A percentile compares a stretch with the other conserved stretches of the same genome.
Evolutionary conservation across 1,140 invertebrate genomes (phyloP).

Genomic region (Rhagoletis pomonella): DNA sequence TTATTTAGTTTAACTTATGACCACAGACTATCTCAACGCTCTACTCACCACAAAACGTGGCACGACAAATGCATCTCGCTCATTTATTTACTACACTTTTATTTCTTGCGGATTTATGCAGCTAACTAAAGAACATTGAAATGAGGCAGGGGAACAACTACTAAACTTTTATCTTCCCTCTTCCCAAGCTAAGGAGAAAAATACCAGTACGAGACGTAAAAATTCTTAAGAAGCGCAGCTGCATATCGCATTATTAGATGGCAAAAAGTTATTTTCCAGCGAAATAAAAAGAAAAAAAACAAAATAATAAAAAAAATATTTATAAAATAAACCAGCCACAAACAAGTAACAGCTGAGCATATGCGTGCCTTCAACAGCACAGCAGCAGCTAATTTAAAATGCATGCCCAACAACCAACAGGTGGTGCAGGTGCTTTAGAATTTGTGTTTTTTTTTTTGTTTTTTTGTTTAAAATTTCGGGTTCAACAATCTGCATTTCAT

Average conservation of each 20-base stretch:
- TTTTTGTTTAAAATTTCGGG: background rate
- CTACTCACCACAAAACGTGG: too few relatives aligned
- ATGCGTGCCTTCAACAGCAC: background rate
- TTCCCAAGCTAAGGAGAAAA: too few relatives aligned
- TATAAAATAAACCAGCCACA: background rate
- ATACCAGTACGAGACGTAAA: too few relatives aligned
- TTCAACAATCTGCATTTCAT: conserved; percentile 23
- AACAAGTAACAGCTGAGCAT: background rate
- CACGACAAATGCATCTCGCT: too few relatives aligned
- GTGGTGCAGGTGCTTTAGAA: background rate
- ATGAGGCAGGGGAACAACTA: too few relatives aligned
- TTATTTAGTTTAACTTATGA: too few relatives aligned
- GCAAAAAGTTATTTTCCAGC: background rate
- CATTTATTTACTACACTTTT: too few relatives aligned
- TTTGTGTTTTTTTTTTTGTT: background rate
- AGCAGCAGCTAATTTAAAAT: background rate
- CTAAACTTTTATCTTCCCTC: too few relatives aligned
- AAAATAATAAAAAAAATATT: background rate
- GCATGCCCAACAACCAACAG: background rate
- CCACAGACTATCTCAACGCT: too few relatives aligned
- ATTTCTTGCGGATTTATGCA: too few relatives aligned
- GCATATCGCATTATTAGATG: background rate
- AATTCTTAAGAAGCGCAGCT: background rate
- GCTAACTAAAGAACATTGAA: too few relatives aligned
- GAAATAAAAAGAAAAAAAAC: background rate